Conservation (phyloP, 2,888 invertebrate genomes). For the Metacarcinus magister region DNA sequence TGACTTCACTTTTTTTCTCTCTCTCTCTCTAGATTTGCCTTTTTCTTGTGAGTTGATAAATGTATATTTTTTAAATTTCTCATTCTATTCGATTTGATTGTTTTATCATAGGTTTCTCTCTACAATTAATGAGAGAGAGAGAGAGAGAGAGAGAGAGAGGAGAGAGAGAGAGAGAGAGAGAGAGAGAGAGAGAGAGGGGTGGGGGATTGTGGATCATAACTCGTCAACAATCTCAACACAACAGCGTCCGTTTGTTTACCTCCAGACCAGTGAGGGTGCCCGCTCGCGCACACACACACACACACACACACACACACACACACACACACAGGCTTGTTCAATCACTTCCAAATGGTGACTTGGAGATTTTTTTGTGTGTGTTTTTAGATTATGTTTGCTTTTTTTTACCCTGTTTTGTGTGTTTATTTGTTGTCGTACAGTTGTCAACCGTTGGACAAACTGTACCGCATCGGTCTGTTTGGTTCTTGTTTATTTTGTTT, state of each 20-base stretch:
- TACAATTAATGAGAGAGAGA: neutral
- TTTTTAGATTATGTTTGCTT: neutral
- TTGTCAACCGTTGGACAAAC: neutral
- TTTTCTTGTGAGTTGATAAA: too few relatives aligned
- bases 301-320: constrained; percentile 45
- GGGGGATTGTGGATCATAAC: neutral
- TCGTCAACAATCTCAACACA: constrained; percentile 46
- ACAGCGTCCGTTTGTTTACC: constrained; percentile 35
- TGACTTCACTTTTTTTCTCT: too few relatives aligned
- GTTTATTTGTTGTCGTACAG: neutral
- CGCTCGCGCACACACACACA: constrained; percentile 35
- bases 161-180: constrained; percentile 52
- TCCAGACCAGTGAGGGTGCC: neutral
- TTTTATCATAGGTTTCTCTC: neutral
- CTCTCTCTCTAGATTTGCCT: too few relatives aligned
- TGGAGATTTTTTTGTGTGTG: neutral
- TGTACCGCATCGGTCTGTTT: neutral
- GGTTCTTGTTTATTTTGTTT: neutral
- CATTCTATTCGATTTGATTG: neutral
- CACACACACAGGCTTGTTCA: neutral
- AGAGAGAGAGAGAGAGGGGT: constrained; percentile 21
- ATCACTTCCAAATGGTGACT: neutral
- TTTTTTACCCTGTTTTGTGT: neutral
- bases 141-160: neutral
- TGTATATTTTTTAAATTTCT: too few relatives aligned